Evolutionary conservation across 2,797 vertebrate species (phyloP), one percentile per base, ranked within the genome.

Genomic region (Sebastes variabilis): DNA sequence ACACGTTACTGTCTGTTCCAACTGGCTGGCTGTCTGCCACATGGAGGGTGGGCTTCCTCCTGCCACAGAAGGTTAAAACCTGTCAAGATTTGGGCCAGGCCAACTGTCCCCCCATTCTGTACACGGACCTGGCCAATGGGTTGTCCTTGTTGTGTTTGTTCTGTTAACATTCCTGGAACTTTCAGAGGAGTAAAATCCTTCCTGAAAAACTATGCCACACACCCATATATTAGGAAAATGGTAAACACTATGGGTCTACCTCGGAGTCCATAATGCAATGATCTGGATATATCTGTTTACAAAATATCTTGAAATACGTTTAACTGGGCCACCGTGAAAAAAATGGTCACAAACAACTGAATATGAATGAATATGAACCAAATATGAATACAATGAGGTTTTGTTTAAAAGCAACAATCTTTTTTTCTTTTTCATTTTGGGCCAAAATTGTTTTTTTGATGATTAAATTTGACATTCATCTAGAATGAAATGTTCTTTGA

Each of bases 31-130:
- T 85, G 87, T 89, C 85, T 88, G 79, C 92, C 90, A 87, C 75
- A 42, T 52, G 84, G 66, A 90, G 82, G 83, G 52, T 36, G 12
- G 80, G 67, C 82, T 88, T 89, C 87, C 74, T 85, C 49, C 61
- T 89, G 86, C 88, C 65, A 75, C 80, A 77, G 85, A 83, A 93
- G 85, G 91, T 93, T 88, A 88, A 92, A 87, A 85, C 80, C 78
- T 90, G 88, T 90, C 88, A 91, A 27, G 66, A 72, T 82, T 61
- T 67, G 82, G 77, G 77, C 75, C 76, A 84, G 69, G 76, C 85
- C 89, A 89, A 91, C 89, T 91, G 92, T 89, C 83, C 80, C 25
- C n/a, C 72, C 78, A 76, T 79, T 91, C 79, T 90, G 88, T 49
- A 73, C 60, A 69, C n/a, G 29, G 36, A 72, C 68, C 60, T 24